A percentile compares a stretch with the other conserved stretches of the same genome.
Conservation (phyloP, 2,797 vertebrate genomes). For the Pipistrellus kuhlii region DNA sequence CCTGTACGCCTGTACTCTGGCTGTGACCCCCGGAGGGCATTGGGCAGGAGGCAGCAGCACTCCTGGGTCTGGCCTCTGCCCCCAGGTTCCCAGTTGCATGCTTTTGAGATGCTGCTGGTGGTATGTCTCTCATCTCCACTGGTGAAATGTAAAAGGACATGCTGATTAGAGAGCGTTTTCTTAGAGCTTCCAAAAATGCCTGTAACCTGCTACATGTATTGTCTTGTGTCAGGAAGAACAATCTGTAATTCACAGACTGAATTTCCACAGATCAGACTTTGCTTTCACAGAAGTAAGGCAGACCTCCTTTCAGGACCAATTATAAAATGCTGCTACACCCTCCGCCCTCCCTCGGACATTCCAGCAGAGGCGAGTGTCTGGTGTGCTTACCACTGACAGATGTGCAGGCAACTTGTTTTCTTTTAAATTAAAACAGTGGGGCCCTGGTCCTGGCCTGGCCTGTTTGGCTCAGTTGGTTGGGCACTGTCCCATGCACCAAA, state of each 20-base stretch:
- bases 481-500: neutral
- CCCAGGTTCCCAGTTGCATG: neutral
- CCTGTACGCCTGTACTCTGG: neutral
- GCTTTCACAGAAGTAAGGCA: neutral
- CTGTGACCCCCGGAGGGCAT: neutral
- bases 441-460: neutral
- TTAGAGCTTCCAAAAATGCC: neutral
- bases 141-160: neutral
- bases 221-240: neutral
- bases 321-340: rapidly evolving
- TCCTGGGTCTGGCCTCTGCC: neutral
- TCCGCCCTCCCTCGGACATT: neutral
- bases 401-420: neutral
- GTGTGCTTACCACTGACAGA: neutral
- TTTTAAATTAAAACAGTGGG: neutral
- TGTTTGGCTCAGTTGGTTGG: neutral
- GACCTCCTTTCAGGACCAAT: neutral
- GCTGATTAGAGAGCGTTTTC: neutral
- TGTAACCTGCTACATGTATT: neutral
- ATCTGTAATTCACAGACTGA: neutral
- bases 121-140: rapidly evolving
- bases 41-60: neutral
- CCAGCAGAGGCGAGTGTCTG: neutral
- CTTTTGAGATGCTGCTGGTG: rapidly evolving
- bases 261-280: neutral